These are phyloP conservation scores for Metridium senile DNA, from an alignment of 92 coral and sea anemone species.

Conservation along the genomic window DNA sequence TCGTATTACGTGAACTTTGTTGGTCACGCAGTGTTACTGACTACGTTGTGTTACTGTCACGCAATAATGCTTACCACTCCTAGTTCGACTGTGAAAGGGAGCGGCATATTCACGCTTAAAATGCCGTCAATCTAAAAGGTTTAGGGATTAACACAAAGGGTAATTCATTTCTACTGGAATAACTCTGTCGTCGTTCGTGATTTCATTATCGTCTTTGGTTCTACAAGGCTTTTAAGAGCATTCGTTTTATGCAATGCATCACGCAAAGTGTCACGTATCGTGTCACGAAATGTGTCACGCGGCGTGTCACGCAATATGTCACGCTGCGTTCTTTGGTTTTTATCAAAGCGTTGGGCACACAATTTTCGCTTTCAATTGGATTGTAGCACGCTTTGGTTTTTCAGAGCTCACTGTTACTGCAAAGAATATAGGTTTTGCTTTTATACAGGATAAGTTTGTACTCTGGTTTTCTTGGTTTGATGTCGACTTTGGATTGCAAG, in stretches of 20 bases:
- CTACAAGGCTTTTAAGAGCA: constrained; percentile 14
- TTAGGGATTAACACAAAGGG: neutral
- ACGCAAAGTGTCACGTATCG: neutral
- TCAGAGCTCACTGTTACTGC: constrained; percentile 21
- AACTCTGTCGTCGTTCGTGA: constrained; percentile 21
- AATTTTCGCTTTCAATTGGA: constrained; percentile 1
- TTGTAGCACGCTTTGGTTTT: constrained; percentile 38
- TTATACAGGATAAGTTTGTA: neutral
- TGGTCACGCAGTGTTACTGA: neutral
- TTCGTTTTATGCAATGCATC: constrained; percentile 29
- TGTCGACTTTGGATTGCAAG: neutral
- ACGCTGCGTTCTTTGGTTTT: constrained; percentile 24
- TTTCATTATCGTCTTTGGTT: constrained; percentile 13
- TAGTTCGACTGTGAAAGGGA: neutral
- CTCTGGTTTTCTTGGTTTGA: neutral
- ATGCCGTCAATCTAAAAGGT: neutral
- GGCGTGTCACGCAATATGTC: neutral
- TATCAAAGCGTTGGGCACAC: constrained; percentile 26
- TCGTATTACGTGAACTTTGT: too few species aligned
- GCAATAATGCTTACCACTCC: neutral
- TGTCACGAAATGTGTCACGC: neutral
- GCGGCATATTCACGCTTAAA: neutral
- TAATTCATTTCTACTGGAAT: constrained; percentile 4
- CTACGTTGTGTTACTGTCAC: neutral
- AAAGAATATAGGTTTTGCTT: neutral